These are phyloP conservation scores for Lucilia cuprina DNA, from an alignment of 1,140 invertebrate species.

Conservation along the genomic window DNA sequence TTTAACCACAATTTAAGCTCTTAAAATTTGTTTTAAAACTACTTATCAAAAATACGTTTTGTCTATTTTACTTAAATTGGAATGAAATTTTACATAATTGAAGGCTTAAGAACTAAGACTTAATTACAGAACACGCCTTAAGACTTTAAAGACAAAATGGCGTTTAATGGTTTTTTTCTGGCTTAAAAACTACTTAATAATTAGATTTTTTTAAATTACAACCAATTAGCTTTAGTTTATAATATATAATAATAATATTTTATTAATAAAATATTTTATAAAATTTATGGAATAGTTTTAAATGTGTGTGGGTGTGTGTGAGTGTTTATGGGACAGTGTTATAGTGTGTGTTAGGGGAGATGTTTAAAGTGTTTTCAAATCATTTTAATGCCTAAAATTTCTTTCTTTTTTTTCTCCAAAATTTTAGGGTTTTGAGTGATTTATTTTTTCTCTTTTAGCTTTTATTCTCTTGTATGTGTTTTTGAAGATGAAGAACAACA, in stretches of 20 bases:
- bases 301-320: neutral
- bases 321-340: neutral
- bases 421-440: neutral
- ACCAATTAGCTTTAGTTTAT: slow-evolving; percentile 22
- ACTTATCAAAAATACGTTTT: slow-evolving; percentile 31
- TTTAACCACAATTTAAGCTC: neutral
- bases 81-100: slow-evolving; percentile 26
- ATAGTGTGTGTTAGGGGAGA: neutral
- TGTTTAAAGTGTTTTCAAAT: neutral
- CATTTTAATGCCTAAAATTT: slow-evolving; percentile 5
- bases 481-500: neutral
- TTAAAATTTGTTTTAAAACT: slow-evolving; percentile 28
- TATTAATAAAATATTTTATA: slow-evolving; percentile 6
- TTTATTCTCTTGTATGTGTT: neutral
- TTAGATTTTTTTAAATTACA: slow-evolving; percentile 21
- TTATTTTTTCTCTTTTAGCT: neutral
- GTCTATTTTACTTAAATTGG: slow-evolving; percentile 2
- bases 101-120: slow-evolving; percentile 16
- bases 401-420: neutral
- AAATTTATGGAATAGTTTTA: neutral
- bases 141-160: neutral
- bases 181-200: neutral
- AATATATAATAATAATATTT: slow-evolving; percentile 1
- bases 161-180: neutral
- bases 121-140: neutral